These are phyloP conservation scores for Schizaphis graminum DNA, from an alignment of 2,888 invertebrate genomes.

Conservation along the genomic window DNA sequence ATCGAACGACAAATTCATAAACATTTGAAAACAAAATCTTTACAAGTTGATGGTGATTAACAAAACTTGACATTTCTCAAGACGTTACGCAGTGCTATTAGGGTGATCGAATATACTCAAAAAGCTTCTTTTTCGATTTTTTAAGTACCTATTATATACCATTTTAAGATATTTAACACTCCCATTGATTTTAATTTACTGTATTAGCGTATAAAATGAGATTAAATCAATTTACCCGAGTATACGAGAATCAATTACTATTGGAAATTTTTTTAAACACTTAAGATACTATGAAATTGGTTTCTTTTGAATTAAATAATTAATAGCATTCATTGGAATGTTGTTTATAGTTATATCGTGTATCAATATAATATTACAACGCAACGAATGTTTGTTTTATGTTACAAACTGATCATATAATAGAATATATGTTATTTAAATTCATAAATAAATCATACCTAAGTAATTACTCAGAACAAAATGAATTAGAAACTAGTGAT, in stretches of 20 bases:
- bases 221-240: background rate
- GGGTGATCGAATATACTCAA: background rate
- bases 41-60: background rate
- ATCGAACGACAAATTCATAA: background rate
- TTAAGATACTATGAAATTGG: background rate
- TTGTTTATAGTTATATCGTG: background rate
- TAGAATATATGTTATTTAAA: background rate
- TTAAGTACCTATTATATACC: background rate
- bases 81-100: background rate
- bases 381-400: background rate
- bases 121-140: background rate
- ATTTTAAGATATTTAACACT: background rate
- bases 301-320: background rate
- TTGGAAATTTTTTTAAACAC: background rate
- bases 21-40: background rate
- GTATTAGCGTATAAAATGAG: background rate
- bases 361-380: too few relatives aligned
- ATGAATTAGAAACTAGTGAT: background rate
- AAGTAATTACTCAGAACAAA: background rate
- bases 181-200: background rate
- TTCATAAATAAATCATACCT: background rate
- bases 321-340: background rate
- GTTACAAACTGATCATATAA: background rate
- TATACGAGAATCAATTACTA: background rate
- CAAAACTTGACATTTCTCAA: background rate